Evolutionary conservation across 2,797 vertebrate species (phyloP).

Genomic region (Sparidentex hasta): DNA sequence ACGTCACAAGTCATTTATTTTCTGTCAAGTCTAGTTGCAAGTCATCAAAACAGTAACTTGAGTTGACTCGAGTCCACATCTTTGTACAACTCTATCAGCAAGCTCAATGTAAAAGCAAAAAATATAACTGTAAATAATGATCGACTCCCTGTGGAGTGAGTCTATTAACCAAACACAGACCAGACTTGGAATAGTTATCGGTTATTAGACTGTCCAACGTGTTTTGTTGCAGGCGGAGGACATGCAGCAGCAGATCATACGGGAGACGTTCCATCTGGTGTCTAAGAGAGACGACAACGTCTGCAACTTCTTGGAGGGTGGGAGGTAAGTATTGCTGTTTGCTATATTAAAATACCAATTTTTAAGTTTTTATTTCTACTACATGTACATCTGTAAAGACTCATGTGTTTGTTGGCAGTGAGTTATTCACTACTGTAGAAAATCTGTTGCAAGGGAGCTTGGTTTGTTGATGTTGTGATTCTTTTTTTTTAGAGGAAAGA

Average conservation of each 20-base stretch:
- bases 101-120: neutral
- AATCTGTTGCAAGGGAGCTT: neutral
- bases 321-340: conserved; percentile 84
- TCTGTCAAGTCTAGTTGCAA: too few relatives aligned
- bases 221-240: conserved; percentile 88
- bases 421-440: neutral
- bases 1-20: too few relatives aligned
- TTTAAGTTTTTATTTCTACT: neutral
- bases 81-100: too few relatives aligned
- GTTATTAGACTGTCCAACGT: neutral
- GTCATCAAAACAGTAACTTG: too few relatives aligned
- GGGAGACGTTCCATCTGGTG: conserved; percentile 95
- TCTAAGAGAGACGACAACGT: conserved; percentile 96
- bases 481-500: neutral
- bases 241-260: conserved; percentile 94
- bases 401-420: neutral
- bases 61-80: too few relatives aligned
- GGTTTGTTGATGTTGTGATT: neutral
- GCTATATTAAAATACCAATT: neutral
- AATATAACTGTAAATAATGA: neutral
- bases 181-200: neutral
- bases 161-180: neutral
- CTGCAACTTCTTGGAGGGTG: conserved; percentile 96
- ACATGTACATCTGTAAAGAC: neutral
- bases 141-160: neutral